A percentile compares a stretch with the other conserved stretches of the same genome.
phyloP scores from a whole-genome alignment of 1,140 invertebrate genomes.

The Pogonomyrmex barbatus region DNA sequence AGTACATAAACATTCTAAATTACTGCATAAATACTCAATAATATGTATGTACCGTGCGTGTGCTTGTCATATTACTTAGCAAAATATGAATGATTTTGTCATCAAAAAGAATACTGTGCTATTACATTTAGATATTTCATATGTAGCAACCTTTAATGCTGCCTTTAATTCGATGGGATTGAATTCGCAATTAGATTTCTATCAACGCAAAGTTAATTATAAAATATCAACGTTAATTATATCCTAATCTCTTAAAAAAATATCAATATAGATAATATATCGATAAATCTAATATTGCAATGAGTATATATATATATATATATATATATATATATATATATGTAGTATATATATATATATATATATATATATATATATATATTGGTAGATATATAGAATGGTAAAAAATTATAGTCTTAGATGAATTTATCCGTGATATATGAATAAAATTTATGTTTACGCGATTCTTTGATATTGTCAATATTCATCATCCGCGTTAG shows the following conservation, averaged over 20 bases:
- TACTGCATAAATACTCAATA: no score
- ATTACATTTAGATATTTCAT: no score
- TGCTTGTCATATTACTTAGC: no score
- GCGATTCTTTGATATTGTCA: background rate
- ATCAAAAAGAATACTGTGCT: no score
- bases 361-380: no score
- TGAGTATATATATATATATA: background rate
- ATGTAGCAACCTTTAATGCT: no score
- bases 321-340: no score
- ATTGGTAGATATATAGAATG: background rate
- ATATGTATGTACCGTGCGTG: no score
- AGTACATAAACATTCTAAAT: no score
- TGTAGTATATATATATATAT: no score
- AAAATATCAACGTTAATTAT: background rate
- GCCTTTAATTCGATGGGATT: no score
- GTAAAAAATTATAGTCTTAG: conserved; percentile 46
- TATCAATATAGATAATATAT: background rate
- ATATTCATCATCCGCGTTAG: background rate
- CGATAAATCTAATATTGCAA: conserved; percentile 1
- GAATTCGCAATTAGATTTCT: background rate
- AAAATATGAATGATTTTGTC: no score
- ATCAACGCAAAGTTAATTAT: background rate
- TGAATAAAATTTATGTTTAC: background rate
- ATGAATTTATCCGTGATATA: background rate
- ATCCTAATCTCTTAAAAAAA: background rate